Conservation (phyloP, 2,113 vertebrate genomes). For the Phodopus roborovskii region DNA sequence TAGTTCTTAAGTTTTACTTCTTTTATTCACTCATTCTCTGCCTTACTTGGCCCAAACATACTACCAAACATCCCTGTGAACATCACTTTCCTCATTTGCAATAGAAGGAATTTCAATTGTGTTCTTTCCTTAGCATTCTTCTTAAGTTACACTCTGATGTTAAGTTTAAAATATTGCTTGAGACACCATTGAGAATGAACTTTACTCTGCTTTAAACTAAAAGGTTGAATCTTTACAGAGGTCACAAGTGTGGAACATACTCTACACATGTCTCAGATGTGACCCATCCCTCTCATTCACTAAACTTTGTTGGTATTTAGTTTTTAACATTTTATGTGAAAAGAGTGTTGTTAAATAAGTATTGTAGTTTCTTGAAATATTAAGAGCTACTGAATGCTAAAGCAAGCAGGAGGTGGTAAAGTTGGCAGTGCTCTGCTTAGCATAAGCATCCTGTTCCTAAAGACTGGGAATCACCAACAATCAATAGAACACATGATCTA, state of each 20-base stretch:
- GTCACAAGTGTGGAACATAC: neutral
- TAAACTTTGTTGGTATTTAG: neutral
- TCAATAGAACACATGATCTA: neutral
- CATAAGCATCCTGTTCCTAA: neutral
- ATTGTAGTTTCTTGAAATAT: neutral
- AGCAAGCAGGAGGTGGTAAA: neutral
- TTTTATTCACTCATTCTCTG: neutral
- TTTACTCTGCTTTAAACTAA: neutral
- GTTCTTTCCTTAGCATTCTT: neutral
- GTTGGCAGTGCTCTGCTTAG: neutral
- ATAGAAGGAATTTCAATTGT: constrained; percentile 7
- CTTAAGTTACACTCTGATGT: neutral
- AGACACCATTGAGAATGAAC: neutral
- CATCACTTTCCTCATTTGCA: neutral
- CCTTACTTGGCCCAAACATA: neutral
- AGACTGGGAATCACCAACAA: neutral
- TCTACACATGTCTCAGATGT: neutral
- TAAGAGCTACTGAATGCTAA: neutral
- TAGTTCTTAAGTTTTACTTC: neutral
- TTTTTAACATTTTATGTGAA: constrained; percentile 27
- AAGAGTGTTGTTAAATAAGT: neutral
- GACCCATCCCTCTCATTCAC: neutral
- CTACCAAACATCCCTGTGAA: neutral
- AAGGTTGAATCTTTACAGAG: neutral
- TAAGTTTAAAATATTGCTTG: neutral